A percentile compares a stretch with the other conserved stretches of the same genome.
Conservation (phyloP, 1,140 invertebrate species). For the Lepidurus arcticus region DNA sequence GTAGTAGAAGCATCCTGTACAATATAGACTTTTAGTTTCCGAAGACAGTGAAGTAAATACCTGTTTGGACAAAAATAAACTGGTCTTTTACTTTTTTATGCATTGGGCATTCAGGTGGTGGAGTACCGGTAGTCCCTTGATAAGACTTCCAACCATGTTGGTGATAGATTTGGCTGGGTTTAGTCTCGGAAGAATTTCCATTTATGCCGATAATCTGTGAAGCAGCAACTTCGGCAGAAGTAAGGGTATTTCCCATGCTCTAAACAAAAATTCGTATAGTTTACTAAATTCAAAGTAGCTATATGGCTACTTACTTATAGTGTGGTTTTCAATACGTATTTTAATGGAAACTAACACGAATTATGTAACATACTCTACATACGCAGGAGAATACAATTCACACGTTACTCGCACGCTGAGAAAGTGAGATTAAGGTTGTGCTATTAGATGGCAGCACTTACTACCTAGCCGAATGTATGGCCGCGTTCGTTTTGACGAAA, state of each 20-base stretch:
- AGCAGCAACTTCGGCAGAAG: constrained; percentile 50
- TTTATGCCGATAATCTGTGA: constrained; percentile 42
- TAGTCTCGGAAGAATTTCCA: constrained; percentile 34
- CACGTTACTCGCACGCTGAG: too few relatives aligned
- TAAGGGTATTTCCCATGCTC: constrained; percentile 59
- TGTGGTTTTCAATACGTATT: too few relatives aligned
- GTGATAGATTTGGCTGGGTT: constrained; percentile 37
- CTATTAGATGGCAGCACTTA: too few relatives aligned
- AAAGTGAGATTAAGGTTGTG: too few relatives aligned
- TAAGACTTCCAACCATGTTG: constrained; percentile 60
- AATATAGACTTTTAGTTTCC: constrained; percentile 36
- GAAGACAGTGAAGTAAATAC: constrained; percentile 34
- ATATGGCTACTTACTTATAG: not conserved
- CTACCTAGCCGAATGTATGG: too few relatives aligned
- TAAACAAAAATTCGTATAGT: not conserved
- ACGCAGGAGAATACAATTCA: too few relatives aligned
- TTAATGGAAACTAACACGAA: too few relatives aligned
- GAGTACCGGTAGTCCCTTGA: constrained; percentile 36
- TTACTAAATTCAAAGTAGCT: not conserved
- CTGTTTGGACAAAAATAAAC: not conserved
- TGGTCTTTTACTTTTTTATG: not conserved
- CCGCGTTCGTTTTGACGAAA: too few relatives aligned
- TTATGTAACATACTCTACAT: too few relatives aligned
- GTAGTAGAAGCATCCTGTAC: not conserved
- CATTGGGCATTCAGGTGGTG: constrained; percentile 27